A percentile compares a stretch with the other conserved stretches of the same genome.
phyloP scores from a whole-genome alignment of 37 sponge, comb jelly and placozoan species.

The Geodia barretti region DNA sequence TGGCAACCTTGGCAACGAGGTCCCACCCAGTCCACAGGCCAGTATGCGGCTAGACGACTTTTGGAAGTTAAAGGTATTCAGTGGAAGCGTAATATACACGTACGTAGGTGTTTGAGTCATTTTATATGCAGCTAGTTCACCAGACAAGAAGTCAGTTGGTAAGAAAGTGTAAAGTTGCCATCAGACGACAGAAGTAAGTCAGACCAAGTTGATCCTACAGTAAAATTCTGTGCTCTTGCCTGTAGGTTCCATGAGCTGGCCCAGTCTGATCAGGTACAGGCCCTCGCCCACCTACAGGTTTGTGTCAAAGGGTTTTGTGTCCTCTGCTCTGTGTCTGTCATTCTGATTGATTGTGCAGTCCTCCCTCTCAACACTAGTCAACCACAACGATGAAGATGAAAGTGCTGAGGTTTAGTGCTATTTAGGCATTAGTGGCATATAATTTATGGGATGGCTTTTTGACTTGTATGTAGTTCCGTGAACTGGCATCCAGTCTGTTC shows the following conservation, averaged over 20 bases:
- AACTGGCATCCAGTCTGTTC: conserved; percentile 34
- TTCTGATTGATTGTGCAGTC: conserved; percentile 1
- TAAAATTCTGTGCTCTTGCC: neutral
- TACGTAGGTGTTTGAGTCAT: neutral
- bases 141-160: conserved; percentile 30
- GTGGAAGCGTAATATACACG: neutral
- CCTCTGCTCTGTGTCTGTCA: neutral
- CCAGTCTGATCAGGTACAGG: conserved; percentile 31
- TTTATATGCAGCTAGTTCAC: conserved; percentile 26
- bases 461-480: conserved; percentile 47
- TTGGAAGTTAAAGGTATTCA: conserved; percentile 59
- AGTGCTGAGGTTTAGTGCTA: conserved; percentile 67
- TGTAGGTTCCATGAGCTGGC: conserved; percentile 63
- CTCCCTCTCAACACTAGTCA: conserved; percentile 38
- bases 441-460: neutral
- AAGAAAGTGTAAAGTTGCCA: conserved; percentile 1
- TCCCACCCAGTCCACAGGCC: neutral
- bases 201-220: neutral
- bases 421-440: neutral
- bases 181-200: conserved; percentile 41
- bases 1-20: conserved; percentile 57
- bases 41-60: conserved; percentile 69
- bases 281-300: conserved; percentile 53
- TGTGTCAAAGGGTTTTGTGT: neutral
- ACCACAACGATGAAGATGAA: conserved; percentile 61